Conservation (phyloP, 2,888 invertebrate genomes). For the Tinea trinotella region DNA sequence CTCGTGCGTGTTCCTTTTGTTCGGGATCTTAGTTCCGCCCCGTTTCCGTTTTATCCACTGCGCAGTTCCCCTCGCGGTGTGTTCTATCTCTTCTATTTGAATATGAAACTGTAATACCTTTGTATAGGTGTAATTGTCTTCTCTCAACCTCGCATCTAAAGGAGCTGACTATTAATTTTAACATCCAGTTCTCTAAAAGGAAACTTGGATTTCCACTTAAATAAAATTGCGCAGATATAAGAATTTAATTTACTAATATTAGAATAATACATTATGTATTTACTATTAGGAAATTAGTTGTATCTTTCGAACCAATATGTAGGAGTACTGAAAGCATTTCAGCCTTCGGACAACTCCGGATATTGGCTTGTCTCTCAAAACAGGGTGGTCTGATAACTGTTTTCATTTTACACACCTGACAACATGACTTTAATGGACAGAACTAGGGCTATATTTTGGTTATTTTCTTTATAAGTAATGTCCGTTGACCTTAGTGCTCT, state of each 20-base stretch:
- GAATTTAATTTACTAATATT: not conserved
- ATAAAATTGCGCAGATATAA: not conserved
- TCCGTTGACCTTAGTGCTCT: not conserved
- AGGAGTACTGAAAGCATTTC: not conserved
- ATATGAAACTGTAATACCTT: not conserved
- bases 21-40: conserved; percentile 26
- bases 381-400: not conserved
- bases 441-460: not conserved
- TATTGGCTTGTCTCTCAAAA: conserved; percentile 27
- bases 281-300: not conserved
- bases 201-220: too few species aligned
- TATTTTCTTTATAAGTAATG: not conserved
- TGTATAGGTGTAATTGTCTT: not conserved
- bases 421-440: not conserved
- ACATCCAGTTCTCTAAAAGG: not conserved
- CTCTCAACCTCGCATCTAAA: not conserved
- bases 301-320: not conserved
- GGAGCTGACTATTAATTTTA: not conserved
- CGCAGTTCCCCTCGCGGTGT: conserved; percentile 22
- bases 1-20: conserved; percentile 31
- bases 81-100: not conserved
- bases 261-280: too few species aligned
- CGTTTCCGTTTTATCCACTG: conserved; percentile 29
- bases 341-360: conserved; percentile 28
- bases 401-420: not conserved